Evolutionary conservation across 2,797 vertebrate species (phyloP).

Genomic region (Rousettus madagascariensis): DNA sequence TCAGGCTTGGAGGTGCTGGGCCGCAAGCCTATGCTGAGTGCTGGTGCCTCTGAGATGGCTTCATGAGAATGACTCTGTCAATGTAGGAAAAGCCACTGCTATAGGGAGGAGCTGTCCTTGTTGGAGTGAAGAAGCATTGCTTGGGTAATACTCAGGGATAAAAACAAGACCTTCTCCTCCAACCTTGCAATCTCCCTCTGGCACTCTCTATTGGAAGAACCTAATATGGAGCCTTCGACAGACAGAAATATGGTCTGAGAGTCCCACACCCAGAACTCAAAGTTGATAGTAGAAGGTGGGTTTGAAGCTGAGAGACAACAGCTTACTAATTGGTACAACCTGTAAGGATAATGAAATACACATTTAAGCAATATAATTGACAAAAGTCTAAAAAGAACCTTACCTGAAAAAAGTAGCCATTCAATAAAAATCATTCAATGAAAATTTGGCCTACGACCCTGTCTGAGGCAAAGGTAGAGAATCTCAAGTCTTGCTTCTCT

Average conservation of each 20-base stretch:
- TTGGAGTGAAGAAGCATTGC: background rate
- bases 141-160: background rate
- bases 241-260: background rate
- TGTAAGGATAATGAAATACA: background rate
- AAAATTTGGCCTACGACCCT: background rate
- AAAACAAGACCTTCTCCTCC: background rate
- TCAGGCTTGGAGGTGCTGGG: background rate
- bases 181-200: background rate
- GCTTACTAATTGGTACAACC: background rate
- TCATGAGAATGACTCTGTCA: background rate
- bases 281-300: background rate
- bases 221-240: background rate
- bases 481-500: background rate
- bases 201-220: background rate
- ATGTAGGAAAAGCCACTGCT: background rate
- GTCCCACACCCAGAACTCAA: background rate
- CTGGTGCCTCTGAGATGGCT: background rate
- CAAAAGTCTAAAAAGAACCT: background rate
- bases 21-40: accelerated
- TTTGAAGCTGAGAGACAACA: background rate
- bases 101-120: background rate
- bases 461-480: background rate
- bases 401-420: background rate
- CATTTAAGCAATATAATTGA: background rate
- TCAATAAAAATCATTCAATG: background rate